Evolutionary conservation across 2,888 invertebrate species (phyloP), one percentile per base, ranked within the genome.

Genomic region (Cephalotes varians): DNA sequence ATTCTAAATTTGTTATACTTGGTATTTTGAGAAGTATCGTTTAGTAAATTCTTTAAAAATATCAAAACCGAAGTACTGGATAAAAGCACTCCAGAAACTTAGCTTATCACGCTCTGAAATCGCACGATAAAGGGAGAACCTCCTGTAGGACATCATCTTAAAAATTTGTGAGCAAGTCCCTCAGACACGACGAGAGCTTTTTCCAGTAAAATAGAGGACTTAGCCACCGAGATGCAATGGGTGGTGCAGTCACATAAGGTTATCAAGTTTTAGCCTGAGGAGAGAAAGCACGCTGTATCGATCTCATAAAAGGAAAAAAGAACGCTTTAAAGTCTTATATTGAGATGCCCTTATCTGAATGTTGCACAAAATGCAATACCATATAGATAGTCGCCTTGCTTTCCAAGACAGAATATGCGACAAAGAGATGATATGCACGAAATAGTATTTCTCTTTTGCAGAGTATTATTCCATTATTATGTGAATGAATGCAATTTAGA

Each of bases 101-200:
- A 54, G n/a, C 77, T 77, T 79, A 44, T 79, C 44, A 34, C 56
- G 31, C 25, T 31, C 21, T 69, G 34, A 56, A 81, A 56, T 73
- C 64, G 54, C 51, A 21, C 51, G 54, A 51, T 62, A 56, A 34
- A 47, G 37, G 51, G 31, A 49, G 37, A 34, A 76, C 54, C 44
- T 44, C 3, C 3, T 60, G 54, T 74, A 74, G 54, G 47, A 34
- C 44, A 64, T 56, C 25, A 64, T 25, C 65, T 64, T 81, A 81
- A 81, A 81, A 81, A 74, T 76, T 80, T 64, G 28, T 44, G 64
- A 81, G 62, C 21, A 76, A 65, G 34, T 15, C 60, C 21, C 73
- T 73, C 21, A 60, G 40, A 73, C 74, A 64, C 54, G 60, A 58
- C 34, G 44, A 62, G 18, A 74, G 34, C 34, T 62, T 76, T 21